These are phyloP conservation scores for Phylloscopus trochilus DNA, from an alignment of 2,113 vertebrate species.

Conservation along the genomic window DNA sequence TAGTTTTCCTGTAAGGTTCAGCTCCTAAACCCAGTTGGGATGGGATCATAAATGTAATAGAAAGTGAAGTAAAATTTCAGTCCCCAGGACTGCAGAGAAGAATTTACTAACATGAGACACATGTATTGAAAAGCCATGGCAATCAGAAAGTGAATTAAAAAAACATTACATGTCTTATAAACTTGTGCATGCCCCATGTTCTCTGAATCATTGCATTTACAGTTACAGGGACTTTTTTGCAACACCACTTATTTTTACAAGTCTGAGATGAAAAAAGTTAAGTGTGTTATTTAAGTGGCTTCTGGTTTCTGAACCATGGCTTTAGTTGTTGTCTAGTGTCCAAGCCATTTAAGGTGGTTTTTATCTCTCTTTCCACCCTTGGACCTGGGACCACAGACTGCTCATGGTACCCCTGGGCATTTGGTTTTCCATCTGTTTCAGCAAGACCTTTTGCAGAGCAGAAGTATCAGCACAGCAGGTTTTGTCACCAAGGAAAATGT, in stretches of 20 bases:
- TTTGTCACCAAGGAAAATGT: background rate
- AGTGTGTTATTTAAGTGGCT: background rate
- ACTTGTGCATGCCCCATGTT: background rate
- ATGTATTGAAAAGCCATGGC: background rate
- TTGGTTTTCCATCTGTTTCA: background rate
- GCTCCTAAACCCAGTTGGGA: background rate
- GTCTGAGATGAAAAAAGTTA: background rate
- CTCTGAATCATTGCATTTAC: background rate
- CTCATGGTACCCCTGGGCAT: background rate
- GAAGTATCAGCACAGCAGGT: background rate
- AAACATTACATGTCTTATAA: background rate
- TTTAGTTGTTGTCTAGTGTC: background rate
- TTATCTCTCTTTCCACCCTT: background rate
- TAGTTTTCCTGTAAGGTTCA: background rate
- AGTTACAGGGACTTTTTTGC: background rate
- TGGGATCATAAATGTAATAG: background rate
- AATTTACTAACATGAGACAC: background rate
- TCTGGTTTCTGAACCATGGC: background rate
- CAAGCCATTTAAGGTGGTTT: background rate
- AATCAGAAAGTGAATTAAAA: background rate
- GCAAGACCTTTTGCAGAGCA: background rate
- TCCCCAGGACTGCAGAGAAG: background rate
- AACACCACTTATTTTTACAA: background rate
- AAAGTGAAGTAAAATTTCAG: background rate
- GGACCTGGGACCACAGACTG: background rate